These are phyloP conservation scores for Rhorus exstirpatorius DNA, from an alignment of 2,888 invertebrate genomes.

Conservation along the genomic window DNA sequence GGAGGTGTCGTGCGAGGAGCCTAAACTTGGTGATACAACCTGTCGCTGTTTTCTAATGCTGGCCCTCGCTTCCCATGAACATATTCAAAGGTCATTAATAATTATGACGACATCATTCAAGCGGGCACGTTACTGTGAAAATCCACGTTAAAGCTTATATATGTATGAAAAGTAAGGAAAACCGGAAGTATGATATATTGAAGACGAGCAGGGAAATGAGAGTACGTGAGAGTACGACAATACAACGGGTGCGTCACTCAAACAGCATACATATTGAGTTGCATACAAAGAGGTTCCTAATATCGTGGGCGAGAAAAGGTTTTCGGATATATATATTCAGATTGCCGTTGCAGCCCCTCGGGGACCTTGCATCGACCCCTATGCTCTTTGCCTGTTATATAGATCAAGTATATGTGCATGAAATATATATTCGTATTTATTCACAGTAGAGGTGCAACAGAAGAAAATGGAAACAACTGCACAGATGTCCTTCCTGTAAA, in stretches of 20 bases:
- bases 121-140: too few species aligned
- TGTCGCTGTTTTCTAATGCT: too few species aligned
- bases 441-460: neutral
- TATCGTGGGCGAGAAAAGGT: conserved; percentile 70
- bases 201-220: conserved; percentile 18
- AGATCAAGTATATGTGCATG: neutral
- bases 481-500: too few species aligned
- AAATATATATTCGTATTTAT: neutral
- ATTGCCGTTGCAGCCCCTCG: too few species aligned
- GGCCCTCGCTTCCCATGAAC: too few species aligned
- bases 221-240: conserved; percentile 33
- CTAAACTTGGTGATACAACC: too few species aligned
- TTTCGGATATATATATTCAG: neutral
- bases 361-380: too few species aligned
- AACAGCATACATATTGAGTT: conserved; percentile 75
- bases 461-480: too few species aligned
- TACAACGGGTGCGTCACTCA: conserved; percentile 52
- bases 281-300: conserved; percentile 81
- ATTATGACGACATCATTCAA: too few species aligned
- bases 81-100: too few species aligned
- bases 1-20: too few species aligned
- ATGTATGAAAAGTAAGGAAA: conserved; percentile 54
- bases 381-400: conserved; percentile 37
- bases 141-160: conserved; percentile 52
- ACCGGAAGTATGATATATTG: conserved; percentile 12